Evolutionary conservation across 2,888 invertebrate species (phyloP).

Genomic region (Entomobrya proxima): DNA sequence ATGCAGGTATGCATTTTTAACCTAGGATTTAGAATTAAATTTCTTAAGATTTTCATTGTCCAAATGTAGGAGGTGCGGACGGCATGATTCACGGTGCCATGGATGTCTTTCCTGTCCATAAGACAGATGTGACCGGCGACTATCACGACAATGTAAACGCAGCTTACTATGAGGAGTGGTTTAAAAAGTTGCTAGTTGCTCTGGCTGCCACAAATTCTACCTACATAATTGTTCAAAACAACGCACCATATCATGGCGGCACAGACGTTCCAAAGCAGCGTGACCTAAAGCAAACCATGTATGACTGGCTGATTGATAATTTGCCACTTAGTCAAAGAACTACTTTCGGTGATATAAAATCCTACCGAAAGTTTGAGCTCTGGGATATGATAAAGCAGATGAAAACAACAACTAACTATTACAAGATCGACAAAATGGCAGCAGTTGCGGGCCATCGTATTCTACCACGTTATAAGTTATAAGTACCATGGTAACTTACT

Average conservation of each 20-base stretch:
- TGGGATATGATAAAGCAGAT: background rate
- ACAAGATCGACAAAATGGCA: background rate
- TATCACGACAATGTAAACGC: conserved; percentile 43
- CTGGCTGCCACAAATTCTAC: background rate
- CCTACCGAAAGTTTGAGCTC: background rate
- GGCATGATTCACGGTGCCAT: background rate
- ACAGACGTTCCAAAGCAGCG: background rate
- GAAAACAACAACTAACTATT: background rate
- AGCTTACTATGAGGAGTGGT: background rate
- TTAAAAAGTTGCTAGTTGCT: background rate
- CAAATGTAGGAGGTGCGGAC: conserved; percentile 26
- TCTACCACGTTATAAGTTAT: no score
- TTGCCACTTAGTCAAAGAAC: background rate
- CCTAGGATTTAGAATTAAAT: background rate
- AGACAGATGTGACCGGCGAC: conserved; percentile 13
- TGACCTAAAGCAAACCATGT: background rate
- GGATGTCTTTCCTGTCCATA: background rate
- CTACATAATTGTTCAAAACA: conserved; percentile 6
- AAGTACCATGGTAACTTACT: no score
- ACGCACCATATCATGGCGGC: conserved; percentile 38
- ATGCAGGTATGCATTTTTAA: conserved; percentile 30
- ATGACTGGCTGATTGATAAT: conserved; percentile 9
- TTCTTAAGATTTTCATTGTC: background rate
- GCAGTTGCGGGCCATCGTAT: background rate
- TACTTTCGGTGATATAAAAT: background rate